These are phyloP conservation scores for Drosophila kepulauana DNA, from an alignment of 1,140 invertebrate genomes.

Conservation along the genomic window DNA sequence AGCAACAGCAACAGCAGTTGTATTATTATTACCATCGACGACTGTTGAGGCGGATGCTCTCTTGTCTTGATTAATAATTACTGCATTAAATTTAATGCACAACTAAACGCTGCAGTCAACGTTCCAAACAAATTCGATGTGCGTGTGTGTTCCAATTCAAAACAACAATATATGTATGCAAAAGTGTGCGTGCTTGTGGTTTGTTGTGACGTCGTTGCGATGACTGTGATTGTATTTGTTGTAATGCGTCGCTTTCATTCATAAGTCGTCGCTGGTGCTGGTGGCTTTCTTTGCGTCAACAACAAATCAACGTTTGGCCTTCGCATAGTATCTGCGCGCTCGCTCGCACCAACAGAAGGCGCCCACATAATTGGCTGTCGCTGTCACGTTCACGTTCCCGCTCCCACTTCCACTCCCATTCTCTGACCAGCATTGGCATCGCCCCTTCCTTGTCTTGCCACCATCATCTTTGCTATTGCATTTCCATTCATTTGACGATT, in stretches of 20 bases:
- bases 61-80: slow-evolving; percentile 32
- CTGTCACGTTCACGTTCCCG: neutral
- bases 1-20: slow-evolving; percentile 8
- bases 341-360: slow-evolving; percentile 1
- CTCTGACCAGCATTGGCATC: too few species aligned
- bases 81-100: slow-evolving; percentile 31
- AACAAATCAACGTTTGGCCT: slow-evolving; percentile 44
- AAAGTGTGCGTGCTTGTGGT: slow-evolving; percentile 16
- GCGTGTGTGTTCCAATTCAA: slow-evolving; percentile 10
- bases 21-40: slow-evolving; percentile 25
- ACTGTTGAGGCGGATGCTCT: slow-evolving; percentile 14
- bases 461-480: slow-evolving; percentile 35
- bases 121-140: slow-evolving; percentile 7
- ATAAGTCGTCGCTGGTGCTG: slow-evolving; percentile 38
- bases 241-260: slow-evolving; percentile 51
- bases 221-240: slow-evolving; percentile 16
- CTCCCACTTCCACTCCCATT: neutral
- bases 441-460: neutral
- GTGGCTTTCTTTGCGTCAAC: slow-evolving; percentile 26
- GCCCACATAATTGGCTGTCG: slow-evolving; percentile 4
- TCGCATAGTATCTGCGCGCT: slow-evolving; percentile 30
- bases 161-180: neutral
- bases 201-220: slow-evolving; percentile 25
- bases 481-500: slow-evolving; percentile 54
- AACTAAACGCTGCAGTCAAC: slow-evolving; percentile 20